Percentiles rank a stretch among this genome's conserved stretches.
These are phyloP conservation scores for Meandrusa payeni DNA, from an alignment of 2,888 invertebrate genomes.

Conservation along the genomic window DNA sequence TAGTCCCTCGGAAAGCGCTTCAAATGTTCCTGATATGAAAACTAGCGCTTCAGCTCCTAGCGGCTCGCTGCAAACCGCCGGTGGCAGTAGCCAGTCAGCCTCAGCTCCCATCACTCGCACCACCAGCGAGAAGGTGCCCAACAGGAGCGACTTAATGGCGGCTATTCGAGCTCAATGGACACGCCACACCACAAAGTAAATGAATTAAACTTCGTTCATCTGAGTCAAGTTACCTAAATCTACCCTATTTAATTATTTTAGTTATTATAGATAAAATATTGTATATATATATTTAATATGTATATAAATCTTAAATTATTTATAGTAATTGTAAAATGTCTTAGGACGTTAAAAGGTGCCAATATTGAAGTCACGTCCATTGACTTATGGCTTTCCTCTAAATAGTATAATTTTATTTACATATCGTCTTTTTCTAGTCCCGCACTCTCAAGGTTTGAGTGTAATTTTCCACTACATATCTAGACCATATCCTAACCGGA, in stretches of 20 bases:
- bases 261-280: conserved; percentile 28
- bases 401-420: conserved; percentile 36
- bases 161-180: conserved; percentile 92
- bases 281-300: conserved; percentile 8
- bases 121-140: conserved; percentile 92
- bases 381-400: conserved; percentile 31
- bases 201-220: conserved; percentile 28
- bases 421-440: conserved; percentile 37
- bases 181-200: conserved; percentile 91
- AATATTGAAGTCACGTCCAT: background rate
- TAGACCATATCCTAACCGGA: conserved; percentile 52
- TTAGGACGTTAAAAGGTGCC: conserved; percentile 12
- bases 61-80: conserved; percentile 76
- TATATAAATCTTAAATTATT: conserved; percentile 2
- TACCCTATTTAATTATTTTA: conserved; percentile 35
- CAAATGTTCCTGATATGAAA: conserved; percentile 50
- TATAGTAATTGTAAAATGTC: conserved; percentile 3
- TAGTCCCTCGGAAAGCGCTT: conserved; percentile 66
- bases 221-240: conserved; percentile 45
- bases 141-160: conserved; percentile 91
- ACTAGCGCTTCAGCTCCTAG: conserved; percentile 44
- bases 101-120: conserved; percentile 86
- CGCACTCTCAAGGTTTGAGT: conserved; percentile 5
- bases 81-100: conserved; percentile 69
- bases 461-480: conserved; percentile 19